Conservation (phyloP, 2,797 vertebrate species). For the Kryptopterus vitreolus region DNA sequence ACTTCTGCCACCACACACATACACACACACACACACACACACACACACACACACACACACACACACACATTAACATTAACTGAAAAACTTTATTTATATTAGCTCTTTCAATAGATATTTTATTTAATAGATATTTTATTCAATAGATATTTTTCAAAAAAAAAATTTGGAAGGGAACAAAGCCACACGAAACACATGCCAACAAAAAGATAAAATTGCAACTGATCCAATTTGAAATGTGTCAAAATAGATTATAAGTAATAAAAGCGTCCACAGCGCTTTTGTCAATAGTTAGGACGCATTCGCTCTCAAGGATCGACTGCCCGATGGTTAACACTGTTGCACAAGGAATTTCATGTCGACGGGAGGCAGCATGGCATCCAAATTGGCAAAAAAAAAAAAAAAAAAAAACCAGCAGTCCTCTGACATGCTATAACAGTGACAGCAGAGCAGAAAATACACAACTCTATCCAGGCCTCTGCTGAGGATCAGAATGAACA, state of each 20-base stretch:
- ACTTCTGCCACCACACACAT: background rate
- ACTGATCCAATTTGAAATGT: background rate
- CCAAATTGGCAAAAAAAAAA: slow-evolving; percentile 44
- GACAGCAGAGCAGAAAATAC: slow-evolving; percentile 29
- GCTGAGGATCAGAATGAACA: slow-evolving; percentile 13
- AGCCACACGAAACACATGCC: background rate
- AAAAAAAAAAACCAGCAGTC: no score
- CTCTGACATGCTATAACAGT: slow-evolving; percentile 30
- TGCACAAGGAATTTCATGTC: slow-evolving; percentile 30
- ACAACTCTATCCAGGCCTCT: slow-evolving; percentile 1
- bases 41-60: no score
- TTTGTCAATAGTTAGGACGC: background rate
- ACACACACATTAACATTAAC: no score
- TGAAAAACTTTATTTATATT: no score
- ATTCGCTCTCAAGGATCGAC: slow-evolving; percentile 18
- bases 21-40: background rate
- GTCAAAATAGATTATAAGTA: background rate
- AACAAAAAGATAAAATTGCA: background rate
- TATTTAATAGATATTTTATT: no score
- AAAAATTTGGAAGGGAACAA: background rate
- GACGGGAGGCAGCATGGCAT: slow-evolving; percentile 1
- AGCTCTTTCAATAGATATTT: no score
- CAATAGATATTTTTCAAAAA: no score
- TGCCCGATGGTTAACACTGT: slow-evolving; percentile 18
- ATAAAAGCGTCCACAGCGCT: background rate